Percentiles rank a stretch among this genome's conserved stretches.
Evolutionary conservation across 2,113 vertebrate genomes (phyloP).

Genomic region (Misgurnus anguillicaudatus): DNA sequence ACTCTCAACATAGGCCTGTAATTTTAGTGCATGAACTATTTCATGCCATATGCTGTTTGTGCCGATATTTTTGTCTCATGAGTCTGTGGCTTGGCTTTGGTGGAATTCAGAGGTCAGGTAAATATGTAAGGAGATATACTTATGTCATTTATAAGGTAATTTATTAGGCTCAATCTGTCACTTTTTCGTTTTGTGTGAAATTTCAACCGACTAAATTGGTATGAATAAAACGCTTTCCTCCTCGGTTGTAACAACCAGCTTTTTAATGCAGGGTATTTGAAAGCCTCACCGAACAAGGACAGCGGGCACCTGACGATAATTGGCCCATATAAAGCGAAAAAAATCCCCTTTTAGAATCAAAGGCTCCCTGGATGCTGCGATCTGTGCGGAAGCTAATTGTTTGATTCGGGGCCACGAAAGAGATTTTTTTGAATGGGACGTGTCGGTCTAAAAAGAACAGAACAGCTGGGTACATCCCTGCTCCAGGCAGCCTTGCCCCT

Average conservation of each 20-base stretch:
- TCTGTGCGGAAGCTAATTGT: conserved; percentile 60
- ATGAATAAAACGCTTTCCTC: conserved; percentile 66
- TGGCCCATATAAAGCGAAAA: conserved; percentile 64
- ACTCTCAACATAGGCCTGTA: conserved; percentile 44
- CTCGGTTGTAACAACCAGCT: conserved; percentile 68
- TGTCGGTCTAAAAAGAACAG: conserved; percentile 31
- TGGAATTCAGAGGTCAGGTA: conserved; percentile 46
- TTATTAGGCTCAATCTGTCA: background rate
- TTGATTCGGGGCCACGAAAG: conserved; percentile 64
- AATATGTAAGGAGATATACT: conserved; percentile 23
- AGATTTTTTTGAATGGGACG: conserved; percentile 46
- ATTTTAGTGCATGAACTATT: conserved; percentile 33
- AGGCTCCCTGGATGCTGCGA: conserved; percentile 60
- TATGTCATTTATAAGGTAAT: background rate
- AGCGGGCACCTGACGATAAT: conserved; percentile 72
- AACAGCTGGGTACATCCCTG: conserved; percentile 67
- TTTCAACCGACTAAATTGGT: conserved; percentile 53
- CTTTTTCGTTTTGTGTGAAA: conserved; percentile 55
- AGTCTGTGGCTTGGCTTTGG: conserved; percentile 54
- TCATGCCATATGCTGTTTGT: conserved; percentile 33
- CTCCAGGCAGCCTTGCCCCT: background rate
- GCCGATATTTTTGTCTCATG: conserved; percentile 42
- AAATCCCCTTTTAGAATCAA: conserved; percentile 61
- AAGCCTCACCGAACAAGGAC: conserved; percentile 65
- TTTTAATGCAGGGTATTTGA: conserved; percentile 70